A percentile compares a stretch with the other conserved stretches of the same genome.
These are phyloP conservation scores for Oceanodroma tethys DNA, from an alignment of 2,113 vertebrate species.

Conservation along the genomic window DNA sequence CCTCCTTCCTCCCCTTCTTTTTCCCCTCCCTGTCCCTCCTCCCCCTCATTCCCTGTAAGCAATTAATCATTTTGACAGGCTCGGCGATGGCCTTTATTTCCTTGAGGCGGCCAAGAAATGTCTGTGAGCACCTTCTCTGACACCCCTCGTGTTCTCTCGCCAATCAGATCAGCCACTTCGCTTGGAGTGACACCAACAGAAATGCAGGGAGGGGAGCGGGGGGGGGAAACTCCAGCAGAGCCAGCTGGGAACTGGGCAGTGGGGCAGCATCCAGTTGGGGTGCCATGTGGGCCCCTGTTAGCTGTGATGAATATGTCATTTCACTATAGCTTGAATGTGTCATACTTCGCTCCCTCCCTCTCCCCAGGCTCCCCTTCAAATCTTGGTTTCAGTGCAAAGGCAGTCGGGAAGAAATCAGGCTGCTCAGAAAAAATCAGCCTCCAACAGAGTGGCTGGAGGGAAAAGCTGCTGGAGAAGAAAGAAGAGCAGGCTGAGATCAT, in stretches of 20 bases:
- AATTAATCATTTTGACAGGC: slow-evolving; percentile 75
- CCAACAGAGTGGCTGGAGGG: not conserved
- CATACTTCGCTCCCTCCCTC: not conserved
- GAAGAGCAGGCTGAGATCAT: not conserved
- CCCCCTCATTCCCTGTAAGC: slow-evolving; percentile 67
- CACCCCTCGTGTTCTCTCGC: slow-evolving; percentile 43
- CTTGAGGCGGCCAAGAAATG: slow-evolving; percentile 70
- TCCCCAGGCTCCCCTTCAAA: not conserved
- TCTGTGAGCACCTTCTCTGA: slow-evolving; percentile 68
- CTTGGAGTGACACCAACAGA: slow-evolving; percentile 45
- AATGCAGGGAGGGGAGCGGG: not conserved
- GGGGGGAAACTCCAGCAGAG: not conserved
- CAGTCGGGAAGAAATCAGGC: not conserved
- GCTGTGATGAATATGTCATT: slow-evolving; percentile 1
- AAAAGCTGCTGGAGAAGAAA: not conserved
- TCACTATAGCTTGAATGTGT: slow-evolving; percentile 10
- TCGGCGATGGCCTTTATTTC: slow-evolving; percentile 71
- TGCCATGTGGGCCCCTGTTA: not conserved
- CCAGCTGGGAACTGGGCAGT: slow-evolving; percentile 7
- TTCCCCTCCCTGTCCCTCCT: slow-evolving; percentile 41
- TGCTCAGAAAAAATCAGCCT: slow-evolving; percentile 1
- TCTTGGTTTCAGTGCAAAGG: not conserved
- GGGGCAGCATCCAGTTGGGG: slow-evolving; percentile 13
- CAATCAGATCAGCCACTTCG: slow-evolving; percentile 40
- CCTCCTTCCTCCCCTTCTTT: slow-evolving; percentile 41